phyloP scores from a whole-genome alignment of 2,888 invertebrate species.

The Rhamnusium bicolor region DNA sequence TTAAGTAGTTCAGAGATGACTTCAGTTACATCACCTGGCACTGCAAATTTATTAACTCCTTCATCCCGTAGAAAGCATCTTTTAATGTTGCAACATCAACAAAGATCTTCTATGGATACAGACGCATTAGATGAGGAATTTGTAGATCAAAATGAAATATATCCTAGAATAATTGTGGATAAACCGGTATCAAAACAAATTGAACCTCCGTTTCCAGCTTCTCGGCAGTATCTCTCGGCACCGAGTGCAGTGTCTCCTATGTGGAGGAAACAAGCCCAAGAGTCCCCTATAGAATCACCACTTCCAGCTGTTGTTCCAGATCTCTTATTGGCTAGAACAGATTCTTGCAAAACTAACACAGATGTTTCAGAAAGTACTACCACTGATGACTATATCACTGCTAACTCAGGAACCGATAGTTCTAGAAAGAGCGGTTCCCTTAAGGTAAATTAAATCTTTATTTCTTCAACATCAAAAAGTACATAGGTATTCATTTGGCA shows the following conservation, averaged over 20 bases:
- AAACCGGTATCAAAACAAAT: constrained; percentile 42
- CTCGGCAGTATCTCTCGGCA: constrained; percentile 20
- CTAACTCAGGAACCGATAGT: constrained; percentile 81
- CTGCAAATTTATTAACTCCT: constrained; percentile 80
- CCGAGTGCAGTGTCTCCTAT: constrained; percentile 7
- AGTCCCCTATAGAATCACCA: constrained; percentile 64
- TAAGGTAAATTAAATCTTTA: constrained; percentile 74
- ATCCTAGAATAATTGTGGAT: constrained; percentile 53
- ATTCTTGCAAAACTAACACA: constrained; percentile 82
- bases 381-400: constrained; percentile 92
- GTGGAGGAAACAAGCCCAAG: constrained; percentile 43
- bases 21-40: constrained; percentile 73
- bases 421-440: constrained; percentile 78
- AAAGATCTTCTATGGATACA: constrained; percentile 88
- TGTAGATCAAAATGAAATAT: constrained; percentile 34
- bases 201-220: constrained; percentile 44
- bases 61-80: constrained; percentile 85
- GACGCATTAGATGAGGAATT: constrained; percentile 69
- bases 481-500: not conserved
- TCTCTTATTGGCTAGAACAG: constrained; percentile 77
- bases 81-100: constrained; percentile 86
- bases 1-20: constrained; percentile 72
- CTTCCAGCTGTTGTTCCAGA: constrained; percentile 68
- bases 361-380: constrained; percentile 91
- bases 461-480: too few relatives aligned